Evolutionary conservation across 2,113 vertebrate species (phyloP).

Genomic region (Corythoichthys haematopterus): DNA sequence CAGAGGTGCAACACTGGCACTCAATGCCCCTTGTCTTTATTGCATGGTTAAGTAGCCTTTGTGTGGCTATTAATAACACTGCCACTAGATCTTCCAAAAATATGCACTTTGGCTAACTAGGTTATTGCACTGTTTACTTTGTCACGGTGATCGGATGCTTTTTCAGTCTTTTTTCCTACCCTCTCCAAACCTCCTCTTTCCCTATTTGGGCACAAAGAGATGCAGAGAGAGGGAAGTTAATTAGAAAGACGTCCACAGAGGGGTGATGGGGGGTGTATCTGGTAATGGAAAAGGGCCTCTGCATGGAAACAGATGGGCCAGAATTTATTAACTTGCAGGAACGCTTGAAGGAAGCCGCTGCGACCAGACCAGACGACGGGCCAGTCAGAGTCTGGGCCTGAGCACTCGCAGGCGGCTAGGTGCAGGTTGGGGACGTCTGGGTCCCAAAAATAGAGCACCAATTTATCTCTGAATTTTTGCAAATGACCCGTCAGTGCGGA

Average conservation of each 20-base stretch:
- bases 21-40: conserved; percentile 63
- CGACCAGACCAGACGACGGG: conserved; percentile 64
- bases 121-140: conserved; percentile 53
- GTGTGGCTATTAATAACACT: conserved; percentile 70
- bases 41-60: conserved; percentile 70
- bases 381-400: conserved; percentile 62
- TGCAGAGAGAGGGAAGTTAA: conserved; percentile 68
- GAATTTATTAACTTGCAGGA: conserved; percentile 77
- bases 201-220: conserved; percentile 55
- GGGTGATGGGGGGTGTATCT: conserved; percentile 46
- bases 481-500: conserved; percentile 61
- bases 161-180: conserved; percentile 27
- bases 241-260: conserved; percentile 65
- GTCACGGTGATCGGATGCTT: conserved; percentile 52
- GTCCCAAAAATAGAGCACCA: conserved; percentile 62
- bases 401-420: conserved; percentile 47
- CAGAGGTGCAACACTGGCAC: conserved; percentile 53
- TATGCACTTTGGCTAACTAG: conserved; percentile 42
- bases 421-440: conserved; percentile 62
- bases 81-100: conserved; percentile 55
- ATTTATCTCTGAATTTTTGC: conserved; percentile 64
- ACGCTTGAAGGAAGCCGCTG: conserved; percentile 66
- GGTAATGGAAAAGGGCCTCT: conserved; percentile 62
- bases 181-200: conserved; percentile 31
- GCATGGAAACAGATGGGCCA: conserved; percentile 72